Base-by-base conservation (phyloP, 2,113 vertebrate genomes). In the Xyrauchen texanus region DNA sequence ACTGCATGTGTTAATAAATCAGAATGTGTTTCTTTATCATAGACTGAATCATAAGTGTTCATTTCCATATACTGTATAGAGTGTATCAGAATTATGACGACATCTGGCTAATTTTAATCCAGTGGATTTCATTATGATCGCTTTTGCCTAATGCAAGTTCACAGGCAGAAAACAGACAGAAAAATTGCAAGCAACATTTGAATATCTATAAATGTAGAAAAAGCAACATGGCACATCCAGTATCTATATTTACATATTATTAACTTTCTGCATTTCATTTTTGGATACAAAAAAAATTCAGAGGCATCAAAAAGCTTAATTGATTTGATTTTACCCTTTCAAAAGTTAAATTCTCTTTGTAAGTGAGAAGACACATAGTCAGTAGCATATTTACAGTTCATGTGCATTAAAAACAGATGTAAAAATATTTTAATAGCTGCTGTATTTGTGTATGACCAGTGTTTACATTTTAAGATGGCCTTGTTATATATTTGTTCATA, bases 61-160 rank as follows among this genome's bases (percentile, higher is more conserved):
- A 49, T 8, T 49, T 49, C 47, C 5, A 49, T 49, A 49, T 8
- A 49, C 5, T 7, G 47, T 49, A 6, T 34, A 34, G 21, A 49
- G 47, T 49, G 47, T 7, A 7, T 49, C 47, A 2, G 47, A 49
- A 49, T 34, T 34, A 13, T 47, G 0, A 51, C 16, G 72, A 74
- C 58, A 63, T 34, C 21, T 34, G 21, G 21, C 21, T 34, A 34
- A 34, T 34, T 34, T 34, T 34, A 34, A 34, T 4, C 55, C 16
- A n/a, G 6, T 7, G 21, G 51, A 70, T 55, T 55, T 70, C 53
- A 57, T 47, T 8, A 11, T 52, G 11, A 55, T 11, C 9, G 11
- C 44, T 60, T 13, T 80, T 55, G 67, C 21, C 1, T 68, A 64
- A 55, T 77, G 78, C 47, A 68, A 80, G 74, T 80, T 65, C 58